Conservation (phyloP, 2,113 vertebrate species). For the Brachypodius melanocephalos region DNA sequence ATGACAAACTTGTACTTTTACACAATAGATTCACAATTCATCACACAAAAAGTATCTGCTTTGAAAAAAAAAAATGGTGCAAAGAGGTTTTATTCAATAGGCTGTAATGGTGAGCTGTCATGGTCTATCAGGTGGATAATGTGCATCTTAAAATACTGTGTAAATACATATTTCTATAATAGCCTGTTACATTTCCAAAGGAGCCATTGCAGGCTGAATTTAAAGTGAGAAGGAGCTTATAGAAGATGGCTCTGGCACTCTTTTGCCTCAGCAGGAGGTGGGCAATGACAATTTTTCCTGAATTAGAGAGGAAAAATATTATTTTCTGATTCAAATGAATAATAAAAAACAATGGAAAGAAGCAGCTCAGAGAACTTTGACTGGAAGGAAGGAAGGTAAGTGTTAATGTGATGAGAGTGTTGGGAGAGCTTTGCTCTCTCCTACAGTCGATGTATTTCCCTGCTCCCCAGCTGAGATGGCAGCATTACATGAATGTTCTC, state of each 20-base stretch:
- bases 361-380: conserved; percentile 22
- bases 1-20: not conserved
- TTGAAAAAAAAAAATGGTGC: conserved; percentile 37
- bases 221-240: conserved; percentile 34
- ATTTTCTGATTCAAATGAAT: conserved; percentile 55
- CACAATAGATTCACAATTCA: not conserved
- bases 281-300: conserved; percentile 46
- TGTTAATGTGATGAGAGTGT: not conserved
- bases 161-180: conserved; percentile 71
- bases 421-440: not conserved
- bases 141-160: conserved; percentile 68
- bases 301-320: conserved; percentile 55
- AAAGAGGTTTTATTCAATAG: conserved; percentile 52
- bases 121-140: conserved; percentile 64
- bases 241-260: conserved; percentile 30
- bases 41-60: conserved; percentile 8
- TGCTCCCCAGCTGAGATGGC: conserved; percentile 24
- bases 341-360: conserved; percentile 50
- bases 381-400: conserved; percentile 1
- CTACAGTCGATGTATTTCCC: not conserved
- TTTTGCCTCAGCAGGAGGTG: conserved; percentile 53
- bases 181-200: conserved; percentile 53
- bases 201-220: conserved; percentile 21
- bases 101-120: conserved; percentile 62
- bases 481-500: conserved; percentile 35